Evolutionary conservation across 2,113 vertebrate species (phyloP), one percentile per base, ranked within the genome.

Genomic region (Hippopotamus amphibius): DNA sequence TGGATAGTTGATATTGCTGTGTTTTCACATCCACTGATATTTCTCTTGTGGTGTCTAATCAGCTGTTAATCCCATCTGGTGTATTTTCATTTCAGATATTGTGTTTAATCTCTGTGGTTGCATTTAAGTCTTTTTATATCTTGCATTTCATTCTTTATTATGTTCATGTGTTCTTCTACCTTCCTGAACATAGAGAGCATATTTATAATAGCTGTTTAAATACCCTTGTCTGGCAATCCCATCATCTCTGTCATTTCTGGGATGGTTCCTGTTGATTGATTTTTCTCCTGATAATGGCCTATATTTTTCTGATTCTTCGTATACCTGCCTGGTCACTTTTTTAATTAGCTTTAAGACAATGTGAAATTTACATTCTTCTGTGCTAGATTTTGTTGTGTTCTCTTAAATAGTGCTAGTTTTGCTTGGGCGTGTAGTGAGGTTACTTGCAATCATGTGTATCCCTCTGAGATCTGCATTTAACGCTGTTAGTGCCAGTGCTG

Each of bases 241-340:
- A 84, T 88, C 77, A 48, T 77, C 41, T 79, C 50, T 83, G 5
- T 91, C 83, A 66, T 86, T 90, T 96, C 76, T 93, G 72, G 19
- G 7, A 65, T 88, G 24, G 50, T 69, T 95, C 93, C 77, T 86
- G 3, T 41, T 91, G 50, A 57, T 57, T 80, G n/a, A 48, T 92
- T 90, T 88, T 59, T 72, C 41, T 74, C 41, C 57, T 61, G 15
- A 13, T 61, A n/a, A 55, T 53, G 6, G 19, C 22, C 43, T 55
- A 8, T 82, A 43, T 80, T 88, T 96, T 95, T 88, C 94, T 81
- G 63, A 30, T 26, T 88, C n/a, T 91, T 80, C 79, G 7, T 33
- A 28, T 95, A 46, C 71, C n/a, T 97, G 17, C 77, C 48, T 88
- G 48, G 22, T 66, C 19, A 16, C 33, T 79, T 90, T 93, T 95